Evolutionary conservation across 2,797 vertebrate genomes (phyloP), one percentile per base, ranked within the genome.

Genomic region (Platyrinchus mystaceus): DNA sequence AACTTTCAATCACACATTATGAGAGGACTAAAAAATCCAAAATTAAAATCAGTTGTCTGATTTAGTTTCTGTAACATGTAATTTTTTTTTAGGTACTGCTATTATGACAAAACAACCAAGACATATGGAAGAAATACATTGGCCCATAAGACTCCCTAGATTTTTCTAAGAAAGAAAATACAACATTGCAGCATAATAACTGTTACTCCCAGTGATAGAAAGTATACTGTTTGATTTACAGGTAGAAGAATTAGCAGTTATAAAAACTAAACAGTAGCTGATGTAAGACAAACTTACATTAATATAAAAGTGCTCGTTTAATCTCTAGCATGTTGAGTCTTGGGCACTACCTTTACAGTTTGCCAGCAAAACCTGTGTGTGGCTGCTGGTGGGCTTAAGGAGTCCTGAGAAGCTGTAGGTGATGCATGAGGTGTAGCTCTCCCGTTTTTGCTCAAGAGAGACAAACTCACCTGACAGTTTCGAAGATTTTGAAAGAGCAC

Each of bases 1-100:
- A 96, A 94, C 92, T 95, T 96, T 97, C 94, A 95, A 85, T 97
- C 92, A 96, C 74, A 78, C 62, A 53, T 93, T 96, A 91, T 84
- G 68, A 93, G 91, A 95, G 80, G 53, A 74, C 80, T 93, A 56
- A 97, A 95, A 95, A 91, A 81, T 95, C 76, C 82, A 93, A 95
- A 95, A 94, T 95, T 89, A 94, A 95, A 96, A 94, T 79, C 88
- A 66, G 89, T 92, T 89, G 89, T 73, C 30, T 81, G 79, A 92
- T 96, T 80, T 49, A 37, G 41, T 69, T 90, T 89, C 73, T 90
- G 74, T 79, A 94, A 70, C 22, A 55, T 76, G 67, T 43, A 93
- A 60, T 70, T 66, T 88, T 74, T 95, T 92, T 93, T 90, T 53
- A 59, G 77, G 27, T 80, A 50, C 39, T 73, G 69, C 47, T 86